phyloP scores from a whole-genome alignment of 2,888 invertebrate species.

The Acronicta leporina region DNA sequence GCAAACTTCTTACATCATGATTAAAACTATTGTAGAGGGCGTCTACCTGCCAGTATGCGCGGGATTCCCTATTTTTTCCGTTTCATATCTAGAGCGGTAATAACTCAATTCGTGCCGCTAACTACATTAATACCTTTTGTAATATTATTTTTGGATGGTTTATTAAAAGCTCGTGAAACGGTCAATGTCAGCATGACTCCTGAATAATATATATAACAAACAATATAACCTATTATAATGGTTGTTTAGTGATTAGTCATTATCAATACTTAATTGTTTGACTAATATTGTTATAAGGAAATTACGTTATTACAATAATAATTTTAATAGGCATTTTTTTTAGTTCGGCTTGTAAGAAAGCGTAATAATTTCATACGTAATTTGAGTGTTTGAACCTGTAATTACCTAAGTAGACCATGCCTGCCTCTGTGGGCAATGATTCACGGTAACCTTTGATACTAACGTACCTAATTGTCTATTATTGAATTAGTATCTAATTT shows the following conservation, averaged over 20 bases:
- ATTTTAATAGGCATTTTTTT: no score
- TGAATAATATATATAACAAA: no score
- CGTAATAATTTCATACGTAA: background rate
- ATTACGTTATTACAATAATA: no score
- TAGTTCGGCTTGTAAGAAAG: background rate
- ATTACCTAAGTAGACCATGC: background rate
- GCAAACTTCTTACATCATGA: constrained; percentile 23
- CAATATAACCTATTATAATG: no score
- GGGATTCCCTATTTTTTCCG: constrained; percentile 28
- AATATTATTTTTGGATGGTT: no score
- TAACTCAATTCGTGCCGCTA: background rate
- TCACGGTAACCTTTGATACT: no score
- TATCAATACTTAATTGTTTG: background rate
- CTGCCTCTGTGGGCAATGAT: no score
- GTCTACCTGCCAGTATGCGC: constrained; percentile 5
- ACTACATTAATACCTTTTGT: background rate
- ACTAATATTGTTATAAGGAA: background rate
- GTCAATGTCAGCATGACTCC: no score
- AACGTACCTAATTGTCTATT: no score
- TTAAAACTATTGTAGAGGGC: constrained; percentile 18
- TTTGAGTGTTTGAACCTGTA: background rate
- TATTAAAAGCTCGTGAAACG: no score
- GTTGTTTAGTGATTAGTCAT: no score
- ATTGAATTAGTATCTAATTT: no score
- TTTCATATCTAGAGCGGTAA: background rate